Base-by-base conservation (phyloP, 2,888 invertebrate species). In the Timema podura region DNA sequence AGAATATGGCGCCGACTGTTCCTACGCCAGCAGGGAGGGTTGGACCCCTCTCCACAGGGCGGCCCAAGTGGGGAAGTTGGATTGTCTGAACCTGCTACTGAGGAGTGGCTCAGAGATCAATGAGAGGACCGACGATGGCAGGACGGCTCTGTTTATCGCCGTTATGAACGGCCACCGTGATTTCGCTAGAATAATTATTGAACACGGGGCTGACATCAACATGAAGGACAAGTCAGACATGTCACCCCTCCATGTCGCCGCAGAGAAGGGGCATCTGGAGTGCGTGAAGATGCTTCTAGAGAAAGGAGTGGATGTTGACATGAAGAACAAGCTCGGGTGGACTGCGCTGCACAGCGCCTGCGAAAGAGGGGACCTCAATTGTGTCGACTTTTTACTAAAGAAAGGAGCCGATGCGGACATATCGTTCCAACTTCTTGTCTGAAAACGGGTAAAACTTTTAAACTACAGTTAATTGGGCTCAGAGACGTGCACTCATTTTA, bases 41-140 rank as follows among this genome's bases (percentile, higher is more conserved):
- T 65, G 64, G 54, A 71, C 65, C 11, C 68, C 68, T 30, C 65
- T 71, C 8, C 68, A 71, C 65, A 9, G 44, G 8, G 68, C 69
- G 48, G 70, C 67, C 5, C 44, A 44, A n/a, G 59, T 15, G 6
- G 67, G 48, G 8, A 47, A 65, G 46, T 16, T 66, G 11, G 61
- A 64, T n/a, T 48, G 64, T 13, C 48, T 70, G 6, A 59, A 70
- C n/a, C 16, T 68, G 64, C 68, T 72, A 11, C 30, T 72, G 15
- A 47, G 68, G 47, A 51, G 59, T n/a, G 65, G 68, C 13, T 68
- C 70, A 13, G 59, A 61, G 16, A 13, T 48, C 5, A 61, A 68
- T 48, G 48, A n/a, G 10, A 30, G 47, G 15, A 68, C 68, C 11
- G 61, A 16, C 44, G 68, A 68, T 45, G 68, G 68, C 16, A 57